Evolutionary conservation across 2,797 vertebrate species (phyloP).

Genomic region (Peromyscus eremicus): DNA sequence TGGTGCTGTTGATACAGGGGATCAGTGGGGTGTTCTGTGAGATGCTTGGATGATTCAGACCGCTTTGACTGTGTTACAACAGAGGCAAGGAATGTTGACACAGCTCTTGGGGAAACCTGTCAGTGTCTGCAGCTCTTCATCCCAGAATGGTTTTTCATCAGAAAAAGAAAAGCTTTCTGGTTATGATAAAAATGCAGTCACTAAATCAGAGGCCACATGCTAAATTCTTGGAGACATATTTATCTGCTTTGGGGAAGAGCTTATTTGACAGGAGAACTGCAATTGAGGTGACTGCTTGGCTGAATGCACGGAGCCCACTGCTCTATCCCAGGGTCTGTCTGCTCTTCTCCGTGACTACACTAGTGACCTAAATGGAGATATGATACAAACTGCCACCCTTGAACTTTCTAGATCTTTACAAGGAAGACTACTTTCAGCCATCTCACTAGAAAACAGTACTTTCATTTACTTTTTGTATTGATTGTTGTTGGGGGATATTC

Average conservation of each 20-base stretch:
- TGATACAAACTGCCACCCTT: background rate
- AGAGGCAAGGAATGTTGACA: background rate
- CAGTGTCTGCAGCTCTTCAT: background rate
- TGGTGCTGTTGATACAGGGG: background rate
- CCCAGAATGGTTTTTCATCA: background rate
- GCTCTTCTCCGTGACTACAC: background rate
- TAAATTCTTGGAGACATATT: background rate
- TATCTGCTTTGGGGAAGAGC: background rate
- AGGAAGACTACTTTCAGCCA: background rate
- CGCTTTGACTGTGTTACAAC: background rate
- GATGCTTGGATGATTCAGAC: background rate
- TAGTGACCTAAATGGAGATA: background rate
- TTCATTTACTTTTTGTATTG: background rate
- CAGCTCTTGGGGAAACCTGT: background rate
- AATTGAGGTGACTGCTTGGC: background rate
- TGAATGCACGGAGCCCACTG: background rate
- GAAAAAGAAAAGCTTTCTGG: slow-evolving; percentile 36
- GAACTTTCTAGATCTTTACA: background rate
- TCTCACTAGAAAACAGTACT: background rate
- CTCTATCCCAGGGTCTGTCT: background rate
- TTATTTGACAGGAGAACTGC: too few species aligned
- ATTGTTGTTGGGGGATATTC: background rate
- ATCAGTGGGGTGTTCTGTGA: background rate
- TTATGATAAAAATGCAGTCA: background rate
- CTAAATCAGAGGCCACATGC: background rate